Conservation (phyloP, 1,140 invertebrate species). For the Lucilia sericata region DNA sequence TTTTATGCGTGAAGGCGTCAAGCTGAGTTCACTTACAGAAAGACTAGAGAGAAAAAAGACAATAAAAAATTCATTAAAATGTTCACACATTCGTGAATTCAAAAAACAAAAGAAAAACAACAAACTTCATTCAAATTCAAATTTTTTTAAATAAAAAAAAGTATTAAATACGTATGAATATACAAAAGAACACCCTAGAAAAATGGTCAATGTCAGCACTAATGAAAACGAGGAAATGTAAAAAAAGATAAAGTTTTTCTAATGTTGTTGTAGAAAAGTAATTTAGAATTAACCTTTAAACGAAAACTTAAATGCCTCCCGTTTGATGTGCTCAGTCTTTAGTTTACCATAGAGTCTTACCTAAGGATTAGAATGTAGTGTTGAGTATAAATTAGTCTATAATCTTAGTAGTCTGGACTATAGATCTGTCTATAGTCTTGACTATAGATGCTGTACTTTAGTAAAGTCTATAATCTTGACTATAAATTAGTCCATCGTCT, state of each 20-base stretch:
- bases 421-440: too few species aligned
- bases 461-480: too few species aligned
- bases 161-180: not conserved
- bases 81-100: not conserved
- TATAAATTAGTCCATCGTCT: too few species aligned
- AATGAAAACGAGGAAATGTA: constrained; percentile 1
- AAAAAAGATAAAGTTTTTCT: not conserved
- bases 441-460: too few species aligned
- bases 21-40: not conserved
- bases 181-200: not conserved
- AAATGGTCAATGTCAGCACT: constrained; percentile 15
- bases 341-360: too few species aligned
- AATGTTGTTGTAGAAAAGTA: not conserved
- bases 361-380: too few species aligned
- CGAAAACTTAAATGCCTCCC: too few species aligned
- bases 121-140: not conserved
- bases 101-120: constrained; percentile 12
- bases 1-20: constrained; percentile 28
- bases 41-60: not conserved
- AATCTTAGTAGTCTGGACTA: too few species aligned
- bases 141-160: not conserved
- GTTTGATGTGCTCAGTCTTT: too few species aligned
- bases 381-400: too few species aligned
- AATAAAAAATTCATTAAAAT: constrained; percentile 30
- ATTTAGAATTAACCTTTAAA: constrained; percentile 4